These are phyloP conservation scores for Microcebus murinus DNA, from an alignment of 2,113 vertebrate species.

Conservation along the genomic window DNA sequence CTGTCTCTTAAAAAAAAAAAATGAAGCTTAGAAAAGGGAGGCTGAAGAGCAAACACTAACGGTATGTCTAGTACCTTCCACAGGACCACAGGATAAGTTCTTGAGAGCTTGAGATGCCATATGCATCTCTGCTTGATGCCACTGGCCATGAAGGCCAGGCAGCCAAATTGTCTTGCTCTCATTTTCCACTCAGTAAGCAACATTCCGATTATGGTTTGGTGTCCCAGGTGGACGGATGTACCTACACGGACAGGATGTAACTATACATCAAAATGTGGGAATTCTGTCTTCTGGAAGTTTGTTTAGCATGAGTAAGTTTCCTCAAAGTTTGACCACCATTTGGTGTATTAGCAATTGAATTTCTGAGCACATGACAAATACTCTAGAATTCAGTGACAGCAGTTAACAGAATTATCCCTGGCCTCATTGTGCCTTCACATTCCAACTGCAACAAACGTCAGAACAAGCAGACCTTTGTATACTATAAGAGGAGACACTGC, in stretches of 20 bases:
- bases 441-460: background rate
- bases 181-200: background rate
- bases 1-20: background rate
- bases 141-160: background rate
- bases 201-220: background rate
- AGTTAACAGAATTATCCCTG: background rate
- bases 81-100: no score
- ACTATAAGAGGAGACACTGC: background rate
- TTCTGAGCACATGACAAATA: background rate
- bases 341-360: background rate
- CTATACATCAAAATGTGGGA: background rate
- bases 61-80: background rate
- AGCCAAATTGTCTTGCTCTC: background rate
- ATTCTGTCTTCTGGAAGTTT: background rate
- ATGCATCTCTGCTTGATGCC: background rate
- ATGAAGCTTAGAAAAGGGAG: background rate
- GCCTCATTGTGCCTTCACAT: background rate
- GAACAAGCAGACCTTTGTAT: background rate
- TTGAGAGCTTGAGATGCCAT: accelerated
- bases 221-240: accelerated
- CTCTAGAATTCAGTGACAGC: background rate
- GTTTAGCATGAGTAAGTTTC: background rate
- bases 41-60: background rate
- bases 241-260: background rate
- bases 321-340: background rate